Conservation (phyloP, 2,888 invertebrate species). For the Agrotis ipsilon region DNA sequence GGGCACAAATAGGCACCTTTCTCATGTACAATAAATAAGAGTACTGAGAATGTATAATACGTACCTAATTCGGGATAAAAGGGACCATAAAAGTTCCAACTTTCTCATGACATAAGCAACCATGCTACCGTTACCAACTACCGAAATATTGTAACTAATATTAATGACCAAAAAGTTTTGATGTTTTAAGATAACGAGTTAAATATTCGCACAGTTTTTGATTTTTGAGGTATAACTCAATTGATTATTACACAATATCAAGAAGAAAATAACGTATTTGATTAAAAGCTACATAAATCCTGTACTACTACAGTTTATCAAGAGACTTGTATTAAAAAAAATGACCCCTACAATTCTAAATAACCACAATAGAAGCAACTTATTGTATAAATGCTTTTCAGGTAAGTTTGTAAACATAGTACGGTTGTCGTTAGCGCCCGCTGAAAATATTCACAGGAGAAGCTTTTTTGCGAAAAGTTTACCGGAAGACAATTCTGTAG, state of each 20-base stretch:
- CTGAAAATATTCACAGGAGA: conserved; percentile 14
- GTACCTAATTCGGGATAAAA: neutral
- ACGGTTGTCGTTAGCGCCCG: neutral
- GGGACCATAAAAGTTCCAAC: neutral
- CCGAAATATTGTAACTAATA: conserved; percentile 48
- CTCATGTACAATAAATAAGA: no score
- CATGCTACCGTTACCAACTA: conserved; percentile 24
- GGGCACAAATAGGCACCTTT: no score
- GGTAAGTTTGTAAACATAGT: neutral
- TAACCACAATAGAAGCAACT: no score
- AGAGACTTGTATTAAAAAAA: no score
- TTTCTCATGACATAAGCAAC: neutral
- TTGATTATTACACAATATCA: no score
- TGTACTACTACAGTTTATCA: no score
- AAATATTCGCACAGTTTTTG: conserved; percentile 5
- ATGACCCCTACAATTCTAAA: no score
- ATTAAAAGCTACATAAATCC: no score
- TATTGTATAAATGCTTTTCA: no score
- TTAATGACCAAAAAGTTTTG: conserved; percentile 46
- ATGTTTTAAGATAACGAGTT: conserved; percentile 50
- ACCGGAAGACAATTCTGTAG: conserved; percentile 37
- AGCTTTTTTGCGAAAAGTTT: conserved; percentile 16
- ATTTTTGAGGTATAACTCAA: no score
- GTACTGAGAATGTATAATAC: no score
- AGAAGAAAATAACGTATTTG: no score